Base-by-base conservation (phyloP, 2,113 vertebrate species). In the Otolemur garnettii region DNA sequence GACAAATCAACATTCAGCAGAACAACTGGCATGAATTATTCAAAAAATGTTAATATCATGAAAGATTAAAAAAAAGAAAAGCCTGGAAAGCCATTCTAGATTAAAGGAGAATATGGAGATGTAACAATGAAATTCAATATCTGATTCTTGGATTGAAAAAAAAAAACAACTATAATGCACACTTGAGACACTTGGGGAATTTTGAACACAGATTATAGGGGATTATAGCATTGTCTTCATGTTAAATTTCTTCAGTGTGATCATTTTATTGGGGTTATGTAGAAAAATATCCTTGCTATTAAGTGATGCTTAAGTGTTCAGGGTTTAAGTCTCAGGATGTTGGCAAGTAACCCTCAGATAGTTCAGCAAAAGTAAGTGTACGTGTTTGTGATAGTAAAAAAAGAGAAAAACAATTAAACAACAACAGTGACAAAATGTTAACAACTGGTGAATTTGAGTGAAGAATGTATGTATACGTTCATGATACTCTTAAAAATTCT, bases 391-490 rank as follows among this genome's bases (percentile, higher is more conserved):
- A 53, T 72, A 62, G 26, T 4, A 91, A 24, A 62, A n/a, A 87
- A 69, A 91, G 38, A 62, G 33, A 68, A 86, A 96, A 85, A 89
- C 24, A 71, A 81, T 77, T 82, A 86, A 90, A 75, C n/a, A 92
- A 93, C 10, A 53, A 93, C 10, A 53, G 18, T 55, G 66, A 45
- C 9, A 53, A 89, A 66, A 83, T 62, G 14, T 78, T 78, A 84
- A 92, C 38, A 53, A 68, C 1, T 50, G 86, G 4, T 59, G 57
- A 88, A 83, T 45, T 30, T 93, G 69, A 18, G 24, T 91, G n/a
- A 96, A 88, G 55, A 60, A 30, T 79, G 26, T 79, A 68, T 57
- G 4, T 30, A 3, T 42, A 14, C 62, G 28, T 50, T 64, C 24
- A 2, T 82, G 12, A 22, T 72, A 83, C 55, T 91, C 57, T 81